Evolutionary conservation across 2,113 vertebrate genomes (phyloP), one percentile per base, ranked within the genome.

Genomic region (Fregetta grallaria): DNA sequence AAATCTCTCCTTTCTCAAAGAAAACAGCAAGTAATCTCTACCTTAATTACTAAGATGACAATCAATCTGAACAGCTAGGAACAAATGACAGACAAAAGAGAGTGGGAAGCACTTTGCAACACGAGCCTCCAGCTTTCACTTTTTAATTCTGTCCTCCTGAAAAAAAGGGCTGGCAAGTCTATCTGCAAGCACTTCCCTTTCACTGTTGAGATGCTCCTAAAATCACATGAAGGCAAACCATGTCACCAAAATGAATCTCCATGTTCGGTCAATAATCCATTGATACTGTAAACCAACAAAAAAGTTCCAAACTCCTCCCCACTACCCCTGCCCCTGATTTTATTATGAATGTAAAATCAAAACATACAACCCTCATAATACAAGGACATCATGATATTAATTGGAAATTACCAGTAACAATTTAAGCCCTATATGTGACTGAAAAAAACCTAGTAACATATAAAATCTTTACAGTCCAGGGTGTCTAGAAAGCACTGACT

Each of bases 71-170:
- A 71, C 4, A 13, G 26, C 52, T 80, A 45, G 36, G 79, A 85
- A 92, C n/a, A 94, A 88, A 74, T 63, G 38, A 91, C 88, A 93
- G 70, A 52, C 52, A 90, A 88, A 76, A 66, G 38, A 78, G 83
- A 88, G 72, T 93, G 75, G 92, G 59, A 88, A 88, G 72, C 63
- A 74, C 78, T 94, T 79, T 47, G 75, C 56, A 96, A 84, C 68
- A 49, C 0, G 2, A 96, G 80, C 63, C 47, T 91, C 52, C 50
- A 71, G 61, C 86, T 92, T 87, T 53, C 44, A 63, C 49, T 62
- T 71, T 92, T 77, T 58, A 66, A 67, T 84, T 81, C 50, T 72
- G 34, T 59, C 56, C 78, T 68, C 59, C 55, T 56, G 3, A 47
- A 27, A 44, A 77, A 67, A 65, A 56, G 8, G 11, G 44, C 45